These are phyloP conservation scores for Monopterus albus DNA, from an alignment of 2,113 vertebrate species.

Conservation along the genomic window DNA sequence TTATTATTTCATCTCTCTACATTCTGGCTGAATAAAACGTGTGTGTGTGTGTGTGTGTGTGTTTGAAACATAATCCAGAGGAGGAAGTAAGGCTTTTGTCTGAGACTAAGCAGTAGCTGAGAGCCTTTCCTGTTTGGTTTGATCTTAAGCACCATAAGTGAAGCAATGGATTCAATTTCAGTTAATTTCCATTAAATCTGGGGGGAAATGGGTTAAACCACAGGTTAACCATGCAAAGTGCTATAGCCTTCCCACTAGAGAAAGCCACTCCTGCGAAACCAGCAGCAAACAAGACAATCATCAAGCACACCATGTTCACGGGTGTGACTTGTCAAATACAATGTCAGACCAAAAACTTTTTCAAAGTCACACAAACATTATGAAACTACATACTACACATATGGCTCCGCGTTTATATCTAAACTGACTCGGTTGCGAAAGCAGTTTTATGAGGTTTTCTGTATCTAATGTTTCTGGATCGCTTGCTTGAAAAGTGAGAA, in stretches of 20 bases:
- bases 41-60: not conserved
- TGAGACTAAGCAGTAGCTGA: conserved; percentile 31
- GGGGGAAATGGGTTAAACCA: too few relatives aligned
- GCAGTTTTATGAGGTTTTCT: not conserved
- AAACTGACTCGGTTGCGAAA: too few relatives aligned
- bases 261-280: conserved; percentile 52
- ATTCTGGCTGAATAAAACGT: conserved; percentile 21
- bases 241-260: conserved; percentile 38
- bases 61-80: conserved; percentile 35
- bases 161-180: not conserved
- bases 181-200: too few relatives aligned
- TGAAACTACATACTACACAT: not conserved
- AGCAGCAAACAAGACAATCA: conserved; percentile 41
- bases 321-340: conserved; percentile 26
- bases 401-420: not conserved
- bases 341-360: conserved; percentile 71
- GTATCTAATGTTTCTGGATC: not conserved
- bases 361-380: conserved; percentile 42
- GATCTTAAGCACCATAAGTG: not conserved
- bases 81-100: conserved; percentile 67
- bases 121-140: conserved; percentile 65
- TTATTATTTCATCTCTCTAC: not conserved
- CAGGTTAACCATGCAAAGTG: too few relatives aligned
- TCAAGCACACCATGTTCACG: conserved; percentile 26
- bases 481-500: conserved; percentile 40